These are phyloP conservation scores for Taeniopygia guttata DNA, from an alignment of 2,797 vertebrate species.

Conservation along the genomic window DNA sequence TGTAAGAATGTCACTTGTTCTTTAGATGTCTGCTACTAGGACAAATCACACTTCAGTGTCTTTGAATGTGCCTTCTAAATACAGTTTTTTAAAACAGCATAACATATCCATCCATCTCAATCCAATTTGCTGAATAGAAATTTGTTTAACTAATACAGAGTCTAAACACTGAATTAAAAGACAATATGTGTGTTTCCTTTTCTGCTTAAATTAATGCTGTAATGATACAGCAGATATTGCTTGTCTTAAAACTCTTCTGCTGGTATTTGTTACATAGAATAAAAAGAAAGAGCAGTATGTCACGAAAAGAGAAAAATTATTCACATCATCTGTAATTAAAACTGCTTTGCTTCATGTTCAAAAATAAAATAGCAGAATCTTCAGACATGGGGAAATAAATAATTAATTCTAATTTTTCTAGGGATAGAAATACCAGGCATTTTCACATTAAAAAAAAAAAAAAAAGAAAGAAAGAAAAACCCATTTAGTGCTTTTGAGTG, in stretches of 20 bases:
- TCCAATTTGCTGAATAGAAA: constrained; percentile 66
- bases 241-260: constrained; percentile 40
- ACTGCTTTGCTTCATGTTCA: constrained; percentile 42
- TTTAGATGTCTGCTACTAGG: constrained; percentile 75
- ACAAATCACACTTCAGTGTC: constrained; percentile 72
- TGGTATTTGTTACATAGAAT: constrained; percentile 41
- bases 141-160: constrained; percentile 52
- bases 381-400: constrained; percentile 58
- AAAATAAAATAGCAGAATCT: constrained; percentile 62
- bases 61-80: constrained; percentile 72
- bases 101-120: constrained; percentile 73
- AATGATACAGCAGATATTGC: not conserved
- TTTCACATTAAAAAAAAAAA: not conserved
- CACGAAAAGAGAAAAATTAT: constrained; percentile 2
- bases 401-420: constrained; percentile 57
- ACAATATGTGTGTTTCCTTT: constrained; percentile 16
- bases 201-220: constrained; percentile 44
- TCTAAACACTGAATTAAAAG: constrained; percentile 62
- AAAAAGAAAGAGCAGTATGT: constrained; percentile 43
- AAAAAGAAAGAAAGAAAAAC: not conserved
- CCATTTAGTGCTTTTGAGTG: constrained; percentile 54
- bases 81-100: constrained; percentile 70
- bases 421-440: constrained; percentile 49
- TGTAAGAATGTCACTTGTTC: constrained; percentile 80
- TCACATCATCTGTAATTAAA: constrained; percentile 60